Conservation (phyloP, 2,888 invertebrate species). For the Gortyna flavago region DNA sequence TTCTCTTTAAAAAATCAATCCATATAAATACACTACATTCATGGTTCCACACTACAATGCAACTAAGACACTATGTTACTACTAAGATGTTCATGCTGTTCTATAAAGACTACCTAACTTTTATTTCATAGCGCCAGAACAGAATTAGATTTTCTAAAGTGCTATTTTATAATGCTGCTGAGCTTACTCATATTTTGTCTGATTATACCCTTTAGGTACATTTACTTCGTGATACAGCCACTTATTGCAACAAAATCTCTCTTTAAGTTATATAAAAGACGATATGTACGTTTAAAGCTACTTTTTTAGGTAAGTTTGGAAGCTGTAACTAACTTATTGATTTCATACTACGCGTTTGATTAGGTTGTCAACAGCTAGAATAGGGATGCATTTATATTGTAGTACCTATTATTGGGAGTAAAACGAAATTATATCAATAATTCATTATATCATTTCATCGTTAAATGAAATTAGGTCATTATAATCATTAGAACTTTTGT, state of each 20-base stretch:
- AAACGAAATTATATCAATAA: no score
- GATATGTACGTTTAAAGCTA: background rate
- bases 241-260: conserved; percentile 3
- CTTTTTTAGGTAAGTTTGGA: no score
- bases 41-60: background rate
- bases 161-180: conserved; percentile 37
- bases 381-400: background rate
- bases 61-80: background rate
- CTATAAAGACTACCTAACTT: conserved; percentile 29
- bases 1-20: no score
- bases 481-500: no score
- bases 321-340: background rate
- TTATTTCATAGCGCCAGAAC: conserved; percentile 30
- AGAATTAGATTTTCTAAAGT: conserved; percentile 45
- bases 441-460: no score
- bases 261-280: background rate
- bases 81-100: background rate
- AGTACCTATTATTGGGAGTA: background rate
- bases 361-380: background rate
- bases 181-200: conserved; percentile 25
- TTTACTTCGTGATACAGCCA: background rate
- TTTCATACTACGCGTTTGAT: background rate
- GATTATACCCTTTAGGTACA: background rate
- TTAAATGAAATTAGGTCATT: no score
- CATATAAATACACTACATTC: background rate